Percentiles rank a stretch among this genome's conserved stretches.
Conservation (phyloP, 2,888 invertebrate species). For the Podotricha telesiphe region DNA sequence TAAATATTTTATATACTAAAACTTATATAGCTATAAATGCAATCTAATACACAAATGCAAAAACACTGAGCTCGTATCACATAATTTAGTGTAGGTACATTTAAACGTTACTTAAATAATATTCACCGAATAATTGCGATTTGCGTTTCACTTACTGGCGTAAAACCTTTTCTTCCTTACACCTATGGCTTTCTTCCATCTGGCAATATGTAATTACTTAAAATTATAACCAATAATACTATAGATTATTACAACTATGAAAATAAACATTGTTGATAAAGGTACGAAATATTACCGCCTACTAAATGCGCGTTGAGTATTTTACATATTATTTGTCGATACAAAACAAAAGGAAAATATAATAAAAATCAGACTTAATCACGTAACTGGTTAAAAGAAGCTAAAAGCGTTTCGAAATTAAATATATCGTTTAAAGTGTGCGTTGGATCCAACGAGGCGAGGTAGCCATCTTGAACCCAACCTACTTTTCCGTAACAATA, state of each 20-base stretch:
- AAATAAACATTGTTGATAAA: conserved; percentile 36
- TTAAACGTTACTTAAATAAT: conserved; percentile 46
- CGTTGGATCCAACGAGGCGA: conserved; percentile 77
- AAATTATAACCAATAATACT: conserved; percentile 39
- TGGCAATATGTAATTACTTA: conserved; percentile 58
- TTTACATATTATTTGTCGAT: conserved; percentile 54
- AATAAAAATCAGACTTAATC: conserved; percentile 43
- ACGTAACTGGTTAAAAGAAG: conserved; percentile 57
- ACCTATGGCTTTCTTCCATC: conserved; percentile 60
- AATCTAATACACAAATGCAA: conserved; percentile 71
- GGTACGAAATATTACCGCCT: conserved; percentile 39
- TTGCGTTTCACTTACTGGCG: conserved; percentile 38
- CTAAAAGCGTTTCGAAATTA: conserved; percentile 60
- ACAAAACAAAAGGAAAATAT: conserved; percentile 52
- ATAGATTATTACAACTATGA: conserved; percentile 40
- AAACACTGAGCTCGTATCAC: conserved; percentile 73
- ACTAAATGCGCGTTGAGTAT: conserved; percentile 44
- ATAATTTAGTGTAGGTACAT: conserved; percentile 76
- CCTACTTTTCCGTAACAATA: conserved; percentile 64
- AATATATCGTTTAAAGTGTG: conserved; percentile 49
- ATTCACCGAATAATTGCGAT: conserved; percentile 30
- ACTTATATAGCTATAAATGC: conserved; percentile 70
- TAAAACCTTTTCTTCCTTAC: conserved; percentile 45
- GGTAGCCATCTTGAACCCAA: conserved; percentile 72
- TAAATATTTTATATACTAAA: conserved; percentile 64